These are phyloP conservation scores for Parnassius mnemosyne DNA, from an alignment of 2,888 invertebrate genomes.

Conservation along the genomic window DNA sequence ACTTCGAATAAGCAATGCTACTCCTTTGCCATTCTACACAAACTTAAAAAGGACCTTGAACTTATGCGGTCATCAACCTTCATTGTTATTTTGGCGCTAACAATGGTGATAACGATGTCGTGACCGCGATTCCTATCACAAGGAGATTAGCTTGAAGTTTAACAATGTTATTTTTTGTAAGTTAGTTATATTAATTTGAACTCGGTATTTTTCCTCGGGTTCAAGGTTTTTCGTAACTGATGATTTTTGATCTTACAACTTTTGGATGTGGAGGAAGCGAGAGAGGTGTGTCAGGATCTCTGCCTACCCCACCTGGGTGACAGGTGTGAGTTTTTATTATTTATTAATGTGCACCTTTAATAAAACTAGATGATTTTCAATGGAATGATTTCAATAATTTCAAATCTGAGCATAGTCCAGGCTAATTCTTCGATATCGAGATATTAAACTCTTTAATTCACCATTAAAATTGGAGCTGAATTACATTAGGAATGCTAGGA, in stretches of 20 bases:
- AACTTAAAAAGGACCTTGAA: slow-evolving; percentile 12
- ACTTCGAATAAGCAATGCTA: neutral
- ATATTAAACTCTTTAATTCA: no score
- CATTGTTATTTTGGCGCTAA: slow-evolving; percentile 11
- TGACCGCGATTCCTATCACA: slow-evolving; percentile 17
- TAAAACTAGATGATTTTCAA: no score
- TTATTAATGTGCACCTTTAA: no score
- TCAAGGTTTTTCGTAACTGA: slow-evolving; percentile 8
- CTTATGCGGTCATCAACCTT: slow-evolving; percentile 6
- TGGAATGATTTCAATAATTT: no score
- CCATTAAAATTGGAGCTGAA: no score
- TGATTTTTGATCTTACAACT: neutral
- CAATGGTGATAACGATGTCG: slow-evolving; percentile 15
- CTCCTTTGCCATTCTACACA: neutral
- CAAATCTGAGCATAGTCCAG: no score
- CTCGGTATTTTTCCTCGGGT: slow-evolving; percentile 1
- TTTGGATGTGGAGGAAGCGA: no score
- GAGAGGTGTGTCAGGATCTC: no score
- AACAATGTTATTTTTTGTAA: slow-evolving; percentile 9
- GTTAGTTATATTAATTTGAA: slow-evolving; percentile 1
- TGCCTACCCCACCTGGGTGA: no score
- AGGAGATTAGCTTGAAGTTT: slow-evolving; percentile 5
- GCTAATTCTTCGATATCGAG: no score
- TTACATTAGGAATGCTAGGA: no score
- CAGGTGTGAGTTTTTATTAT: no score